These are phyloP conservation scores for Chrysaora quinquecirrha DNA, from an alignment of 30 jellyfish, hydroid and myxozoan species.

Conservation along the genomic window DNA sequence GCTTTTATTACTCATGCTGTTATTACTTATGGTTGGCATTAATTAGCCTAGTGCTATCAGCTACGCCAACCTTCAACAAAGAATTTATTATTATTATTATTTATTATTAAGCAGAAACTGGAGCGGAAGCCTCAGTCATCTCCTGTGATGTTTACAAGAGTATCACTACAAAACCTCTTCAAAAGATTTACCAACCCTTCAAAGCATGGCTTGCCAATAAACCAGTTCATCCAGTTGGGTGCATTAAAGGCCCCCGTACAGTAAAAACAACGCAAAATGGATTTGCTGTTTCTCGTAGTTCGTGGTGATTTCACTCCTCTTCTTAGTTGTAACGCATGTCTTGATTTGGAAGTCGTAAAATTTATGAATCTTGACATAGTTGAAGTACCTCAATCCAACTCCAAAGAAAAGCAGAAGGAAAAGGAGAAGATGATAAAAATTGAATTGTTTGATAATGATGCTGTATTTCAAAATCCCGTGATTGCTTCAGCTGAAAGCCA, in stretches of 20 bases:
- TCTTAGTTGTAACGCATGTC: constrained; percentile 37
- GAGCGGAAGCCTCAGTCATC: constrained; percentile 55
- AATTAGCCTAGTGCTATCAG: no score
- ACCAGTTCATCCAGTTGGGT: constrained; percentile 39
- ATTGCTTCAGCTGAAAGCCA: no score
- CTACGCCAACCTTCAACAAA: no score
- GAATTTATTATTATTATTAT: no score
- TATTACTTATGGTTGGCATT: no score
- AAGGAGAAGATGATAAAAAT: constrained; percentile 4
- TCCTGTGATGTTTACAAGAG: constrained; percentile 23
- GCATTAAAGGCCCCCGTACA: background rate
- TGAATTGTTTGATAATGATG: constrained; percentile 9
- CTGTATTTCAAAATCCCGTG: no score
- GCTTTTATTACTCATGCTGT: no score
- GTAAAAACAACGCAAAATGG: constrained; percentile 23
- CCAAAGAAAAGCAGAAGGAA: constrained; percentile 20
- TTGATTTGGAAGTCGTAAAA: constrained; percentile 34
- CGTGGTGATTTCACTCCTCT: constrained; percentile 38
- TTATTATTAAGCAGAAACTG: no score
- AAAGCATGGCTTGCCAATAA: constrained; percentile 51
- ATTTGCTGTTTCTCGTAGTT: constrained; percentile 16
- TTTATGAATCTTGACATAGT: constrained; percentile 32
- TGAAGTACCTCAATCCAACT: constrained; percentile 15
- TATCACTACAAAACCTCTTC: constrained; percentile 11
- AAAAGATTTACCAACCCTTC: constrained; percentile 34